Percentiles rank a stretch among this genome's conserved stretches.
These are phyloP conservation scores for Callipepla californica DNA, from an alignment of 2,113 vertebrate genomes.

Conservation along the genomic window DNA sequence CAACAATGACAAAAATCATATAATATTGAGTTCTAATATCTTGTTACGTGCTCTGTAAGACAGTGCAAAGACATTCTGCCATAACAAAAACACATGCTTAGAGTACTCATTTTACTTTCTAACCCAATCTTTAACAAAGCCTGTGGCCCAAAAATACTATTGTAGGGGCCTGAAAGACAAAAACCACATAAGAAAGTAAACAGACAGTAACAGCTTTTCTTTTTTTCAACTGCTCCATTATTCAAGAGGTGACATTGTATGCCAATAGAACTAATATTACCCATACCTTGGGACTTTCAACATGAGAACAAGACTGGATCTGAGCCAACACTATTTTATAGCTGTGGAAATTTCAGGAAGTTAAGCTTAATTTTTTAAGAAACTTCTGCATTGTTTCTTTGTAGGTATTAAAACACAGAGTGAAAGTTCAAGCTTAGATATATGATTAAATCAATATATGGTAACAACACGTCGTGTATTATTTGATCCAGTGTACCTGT, in stretches of 20 bases:
- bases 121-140: background rate
- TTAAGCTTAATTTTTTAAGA: background rate
- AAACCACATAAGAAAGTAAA: background rate
- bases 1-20: background rate
- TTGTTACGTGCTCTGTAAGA: background rate
- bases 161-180: background rate
- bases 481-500: background rate
- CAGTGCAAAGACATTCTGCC: background rate
- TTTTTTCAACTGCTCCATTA: background rate
- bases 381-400: background rate
- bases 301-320: background rate
- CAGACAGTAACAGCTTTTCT: background rate
- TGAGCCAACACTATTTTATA: background rate
- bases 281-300: background rate
- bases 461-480: background rate
- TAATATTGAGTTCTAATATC: background rate
- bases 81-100: background rate
- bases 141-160: background rate
- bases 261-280: background rate
- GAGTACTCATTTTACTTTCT: background rate
- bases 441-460: background rate
- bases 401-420: background rate
- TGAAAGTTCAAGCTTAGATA: background rate
- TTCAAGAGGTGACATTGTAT: background rate
- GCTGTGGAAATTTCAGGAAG: background rate